Evolutionary conservation across 2,888 invertebrate species (phyloP), one percentile per base, ranked within the genome.

Genomic region (Polia nebulosa): DNA sequence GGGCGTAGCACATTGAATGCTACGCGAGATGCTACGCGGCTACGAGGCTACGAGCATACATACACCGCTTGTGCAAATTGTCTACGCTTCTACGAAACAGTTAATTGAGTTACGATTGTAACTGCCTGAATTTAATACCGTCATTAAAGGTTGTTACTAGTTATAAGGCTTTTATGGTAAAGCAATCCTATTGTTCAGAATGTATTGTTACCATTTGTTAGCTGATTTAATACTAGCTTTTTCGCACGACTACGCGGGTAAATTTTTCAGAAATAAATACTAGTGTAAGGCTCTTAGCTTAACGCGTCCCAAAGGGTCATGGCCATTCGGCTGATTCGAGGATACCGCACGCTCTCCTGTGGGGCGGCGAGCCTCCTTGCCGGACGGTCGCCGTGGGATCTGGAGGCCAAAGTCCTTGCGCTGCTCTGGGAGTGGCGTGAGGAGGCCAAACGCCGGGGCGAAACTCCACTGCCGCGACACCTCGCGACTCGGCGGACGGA

Each of bases 1-100:
- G 22, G 39, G 20, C 78, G 81, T 78, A 78, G 78, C 47, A 71
- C 52, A 63, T 55, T 62, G 52, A 66, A 53, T 69, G 75, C 79
- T 80, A 80, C 79, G 58, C 13, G 72, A 59, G 63, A 53, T 72
- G 65, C 81, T 80, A 73, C 78, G 72, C 45, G 17, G 67, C 78
- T 78, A 80, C 78, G 74, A 61, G 62, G 55, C 71, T 81, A 78
- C 68, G 39, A 41, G 17, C 39, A n/a, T n/a, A n/a, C n/a, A n/a
- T 41, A n/a, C n/a, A 71, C 51, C 52, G 56, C 47, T 65, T 66
- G 74, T 69, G 66, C 20, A 64, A 72, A 78, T 72, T 63, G 72
- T 64, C 64, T 72, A 75, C 79, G 59, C 60, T 72, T 67, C 62
- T 78, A 75, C 67, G 64, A 72, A 72, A 72, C 60, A 70, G 49